Evolutionary conservation across 2,888 invertebrate species (phyloP), one percentile per base, ranked within the genome.

Genomic region (Cepaea hortensis): DNA sequence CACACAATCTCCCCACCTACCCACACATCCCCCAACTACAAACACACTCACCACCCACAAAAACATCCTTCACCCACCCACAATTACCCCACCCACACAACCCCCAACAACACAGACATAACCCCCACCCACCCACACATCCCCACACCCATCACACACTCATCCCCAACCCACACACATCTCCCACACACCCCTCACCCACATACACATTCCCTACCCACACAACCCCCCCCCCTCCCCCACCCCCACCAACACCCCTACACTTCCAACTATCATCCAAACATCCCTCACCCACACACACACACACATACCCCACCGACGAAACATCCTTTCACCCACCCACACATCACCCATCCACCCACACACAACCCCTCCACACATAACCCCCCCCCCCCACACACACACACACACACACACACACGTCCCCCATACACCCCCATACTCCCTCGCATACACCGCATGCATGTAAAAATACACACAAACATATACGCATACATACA

Each of bases 401-500:
- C 4, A 23, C 18, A 18, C 3, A 35, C 3, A 73, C n/a, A 73
- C 23, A 35, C 23, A 73, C 23, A 35, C 23, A 73, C 4, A 35
- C 1, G 35, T 35, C 35, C 35, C 35, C 35, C 35, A 35, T 35
- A 35, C 35, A 35, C 35, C 0, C 35, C 35, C 35, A 35, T 35
- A 35, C 35, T 35, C 35, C 35, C 35, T 35, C 35, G 35, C 35
- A 35, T 11, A 68, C 20, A 68, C 6, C 35, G 73, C 18, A 18
- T 3, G 13, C 5, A 73, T 23, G 23, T 6, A 35, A 6, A 73
- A 6, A 35, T 23, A 11, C 4, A n/a, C 23, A 35, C 46, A 79
- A n/a, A 23, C 48, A 77, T 20, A 79, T 23, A 85, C 70, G 68
- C 61, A 79, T 18, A 68, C 70, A 79, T 23, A 85, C 55, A 79